Percentiles rank a stretch among this genome's conserved stretches.
Evolutionary conservation across 2,888 invertebrate species (phyloP).

Genomic region (Apotomis capreana): DNA sequence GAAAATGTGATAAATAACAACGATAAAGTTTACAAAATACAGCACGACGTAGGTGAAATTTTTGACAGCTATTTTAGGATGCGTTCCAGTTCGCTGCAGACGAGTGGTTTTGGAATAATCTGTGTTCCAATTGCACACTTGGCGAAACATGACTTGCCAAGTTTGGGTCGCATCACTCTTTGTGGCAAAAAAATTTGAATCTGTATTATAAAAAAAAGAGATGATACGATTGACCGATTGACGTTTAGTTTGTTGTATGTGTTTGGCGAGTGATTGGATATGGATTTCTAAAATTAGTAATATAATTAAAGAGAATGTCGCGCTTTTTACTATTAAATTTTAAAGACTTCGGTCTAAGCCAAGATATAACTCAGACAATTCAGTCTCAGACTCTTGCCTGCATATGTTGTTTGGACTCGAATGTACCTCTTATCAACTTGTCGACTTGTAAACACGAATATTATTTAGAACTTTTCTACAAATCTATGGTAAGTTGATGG

Average conservation of each 20-base stretch:
- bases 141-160: conserved; percentile 25
- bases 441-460: conserved; percentile 48
- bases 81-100: conserved; percentile 38
- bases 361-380: conserved; percentile 48
- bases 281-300: conserved; percentile 16
- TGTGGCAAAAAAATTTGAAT: neutral
- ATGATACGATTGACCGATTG: neutral
- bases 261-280: neutral
- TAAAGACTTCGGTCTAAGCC: conserved; percentile 47
- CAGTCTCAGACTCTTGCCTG: conserved; percentile 48
- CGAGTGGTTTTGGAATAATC: conserved; percentile 25
- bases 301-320: conserved; percentile 43
- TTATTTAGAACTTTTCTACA: conserved; percentile 46
- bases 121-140: conserved; percentile 26
- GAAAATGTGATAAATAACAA: conserved; percentile 31
- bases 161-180: neutral
- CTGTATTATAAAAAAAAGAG: neutral
- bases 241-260: conserved; percentile 18
- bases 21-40: conserved; percentile 41
- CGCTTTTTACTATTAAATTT: conserved; percentile 46
- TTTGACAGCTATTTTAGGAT: conserved; percentile 38
- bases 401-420: conserved; percentile 51
- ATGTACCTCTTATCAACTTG: conserved; percentile 45
- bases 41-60: conserved; percentile 24
- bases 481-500: conserved; percentile 46